Conservation (phyloP, 2,113 vertebrate genomes). For the Nesoenas mayeri region DNA sequence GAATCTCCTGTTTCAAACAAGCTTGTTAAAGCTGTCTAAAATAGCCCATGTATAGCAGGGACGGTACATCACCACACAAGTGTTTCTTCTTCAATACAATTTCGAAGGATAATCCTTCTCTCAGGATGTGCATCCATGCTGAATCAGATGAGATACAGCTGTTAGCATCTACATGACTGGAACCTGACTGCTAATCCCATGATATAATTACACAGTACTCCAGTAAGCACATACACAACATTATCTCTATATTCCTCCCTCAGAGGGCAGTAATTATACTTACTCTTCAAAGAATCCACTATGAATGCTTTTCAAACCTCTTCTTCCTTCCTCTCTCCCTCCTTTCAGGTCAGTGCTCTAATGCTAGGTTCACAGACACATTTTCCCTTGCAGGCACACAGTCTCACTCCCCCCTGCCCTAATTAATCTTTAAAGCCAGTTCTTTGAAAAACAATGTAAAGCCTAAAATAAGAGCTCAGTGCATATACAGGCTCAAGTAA, state of each 20-base stretch:
- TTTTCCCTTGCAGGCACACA: slow-evolving; percentile 49
- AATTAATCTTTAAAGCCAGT: slow-evolving; percentile 63
- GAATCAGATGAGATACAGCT: neutral
- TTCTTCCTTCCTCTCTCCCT: slow-evolving; percentile 23
- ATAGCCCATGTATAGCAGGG: rapidly evolving
- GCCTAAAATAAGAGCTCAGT: neutral
- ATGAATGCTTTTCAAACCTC: neutral
- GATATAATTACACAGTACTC: neutral
- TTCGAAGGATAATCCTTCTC: neutral
- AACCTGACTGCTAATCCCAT: neutral
- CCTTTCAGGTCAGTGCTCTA: slow-evolving; percentile 61
- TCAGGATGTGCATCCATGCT: neutral
- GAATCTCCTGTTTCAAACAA: neutral
- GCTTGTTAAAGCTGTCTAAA: neutral
- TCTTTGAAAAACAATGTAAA: slow-evolving; percentile 36
- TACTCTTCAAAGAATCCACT: slow-evolving; percentile 38
- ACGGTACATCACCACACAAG: neutral
- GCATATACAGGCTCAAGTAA: neutral
- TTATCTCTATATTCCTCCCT: neutral
- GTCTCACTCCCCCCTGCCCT: neutral
- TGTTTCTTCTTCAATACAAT: neutral
- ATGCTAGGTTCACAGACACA: slow-evolving; percentile 32
- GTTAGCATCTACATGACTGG: neutral
- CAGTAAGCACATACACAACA: neutral
- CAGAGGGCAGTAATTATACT: neutral